phyloP scores from a whole-genome alignment of 2,797 vertebrate genomes.

The Nothura maculosa region DNA sequence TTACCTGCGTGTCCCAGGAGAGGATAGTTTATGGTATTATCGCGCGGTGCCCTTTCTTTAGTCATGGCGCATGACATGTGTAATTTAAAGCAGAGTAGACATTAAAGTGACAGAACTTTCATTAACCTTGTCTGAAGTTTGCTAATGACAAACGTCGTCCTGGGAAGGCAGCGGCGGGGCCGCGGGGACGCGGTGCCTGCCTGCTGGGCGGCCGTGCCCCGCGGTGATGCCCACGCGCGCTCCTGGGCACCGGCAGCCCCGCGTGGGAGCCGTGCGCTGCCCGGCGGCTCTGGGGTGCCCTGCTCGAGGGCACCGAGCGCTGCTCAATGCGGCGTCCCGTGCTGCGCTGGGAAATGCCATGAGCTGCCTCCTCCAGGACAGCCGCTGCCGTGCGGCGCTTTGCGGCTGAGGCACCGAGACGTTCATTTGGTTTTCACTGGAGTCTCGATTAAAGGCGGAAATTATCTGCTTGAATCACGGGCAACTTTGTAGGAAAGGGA shows the following conservation, averaged over 20 bases:
- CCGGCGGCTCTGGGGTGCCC: no score
- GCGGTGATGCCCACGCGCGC: no score
- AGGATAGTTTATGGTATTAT: conserved; percentile 87
- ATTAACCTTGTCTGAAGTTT: conserved; percentile 91
- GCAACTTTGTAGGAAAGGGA: conserved; percentile 27
- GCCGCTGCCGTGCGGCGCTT: accelerated
- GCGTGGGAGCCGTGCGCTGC: no score
- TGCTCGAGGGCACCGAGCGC: no score
- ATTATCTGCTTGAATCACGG: conserved; percentile 56
- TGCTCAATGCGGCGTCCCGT: no score
- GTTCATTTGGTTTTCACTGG: conserved; percentile 42
- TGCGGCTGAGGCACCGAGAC: background rate
- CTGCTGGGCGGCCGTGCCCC: no score
- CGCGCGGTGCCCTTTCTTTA: conserved; percentile 85
- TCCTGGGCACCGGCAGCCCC: no score
- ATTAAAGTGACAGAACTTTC: conserved; percentile 88
- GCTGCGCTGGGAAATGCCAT: no score
- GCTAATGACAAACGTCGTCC: conserved; percentile 83
- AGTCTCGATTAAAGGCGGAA: conserved; percentile 61
- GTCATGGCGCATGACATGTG: conserved; percentile 85
- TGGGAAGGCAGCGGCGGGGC: conserved; percentile 25
- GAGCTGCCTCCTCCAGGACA: accelerated
- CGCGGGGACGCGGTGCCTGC: no score
- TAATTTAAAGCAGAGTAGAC: conserved; percentile 86
- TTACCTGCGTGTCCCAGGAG: conserved; percentile 90